Base-by-base conservation (phyloP, 2,797 vertebrate species). In the Argyrosomus regius region DNA sequence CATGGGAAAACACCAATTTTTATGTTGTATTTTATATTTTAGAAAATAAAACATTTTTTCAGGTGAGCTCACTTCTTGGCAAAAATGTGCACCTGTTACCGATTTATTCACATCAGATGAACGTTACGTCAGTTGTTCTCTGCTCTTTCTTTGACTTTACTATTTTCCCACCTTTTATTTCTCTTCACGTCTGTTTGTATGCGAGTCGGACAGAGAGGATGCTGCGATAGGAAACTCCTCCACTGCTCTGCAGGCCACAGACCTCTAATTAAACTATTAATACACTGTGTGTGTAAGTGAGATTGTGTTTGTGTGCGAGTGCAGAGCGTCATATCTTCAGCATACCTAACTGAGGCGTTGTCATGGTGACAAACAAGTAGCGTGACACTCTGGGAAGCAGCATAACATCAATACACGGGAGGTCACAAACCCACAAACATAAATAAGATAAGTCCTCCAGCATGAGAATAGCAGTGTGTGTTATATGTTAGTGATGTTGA, bases 221-320 rank as follows among this genome's bases (percentile, higher is more conserved):
- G 20, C 54, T 65, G 16, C 46, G 54, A 66, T 13, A 35, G 10
- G 53, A 52, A 59, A 66, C n/a, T 58, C 45, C n/a, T 53, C 76
- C 31, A 7, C 18, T 2, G 16, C 48, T 77, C 57, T 46, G 41
- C 60, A 72, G 57, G 53, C 12, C 18, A 3, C 50, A 65, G 18
- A 71, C 31, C 22, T 46, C 61, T 60, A 45, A 66, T 72, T 53
- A 26, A 83, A 67, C 72, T 83, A 54, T 67, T 71, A 72, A 72
- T 63, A 72, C 14, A 7, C 66, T 45, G 43, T 43, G 43, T 54
- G 62, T 52, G 43, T 31, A 24, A 57, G 72, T 46, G 43, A 48
- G 64, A 24, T 12, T 22, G 67, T 31, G 54, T 45, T 22, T 26
- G 16, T 26, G n/a, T 26, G 35, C 35, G 54, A 18, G 45, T n/a